Conservation (phyloP, 92 coral and sea anemone species). For the Virgularia gustaviana region DNA sequence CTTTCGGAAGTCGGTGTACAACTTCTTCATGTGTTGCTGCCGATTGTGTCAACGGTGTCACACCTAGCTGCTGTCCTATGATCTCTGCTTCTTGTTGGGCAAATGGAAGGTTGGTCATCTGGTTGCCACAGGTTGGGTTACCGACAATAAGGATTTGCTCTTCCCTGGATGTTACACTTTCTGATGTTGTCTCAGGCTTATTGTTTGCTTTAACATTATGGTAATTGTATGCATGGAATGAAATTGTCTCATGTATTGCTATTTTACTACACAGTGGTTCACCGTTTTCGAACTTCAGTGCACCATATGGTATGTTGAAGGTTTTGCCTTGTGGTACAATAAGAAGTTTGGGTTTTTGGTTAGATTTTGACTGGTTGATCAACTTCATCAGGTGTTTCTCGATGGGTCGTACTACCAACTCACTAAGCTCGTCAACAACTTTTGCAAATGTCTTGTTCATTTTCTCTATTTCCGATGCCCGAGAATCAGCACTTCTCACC, state of each 20-base stretch:
- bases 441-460: neutral
- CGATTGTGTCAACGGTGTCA: neutral
- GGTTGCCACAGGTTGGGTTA: conserved; percentile 2
- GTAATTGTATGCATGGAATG: neutral
- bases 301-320: conserved; percentile 17
- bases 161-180: neutral
- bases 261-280: neutral
- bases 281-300: neutral
- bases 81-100: conserved; percentile 25
- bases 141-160: neutral
- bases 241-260: neutral
- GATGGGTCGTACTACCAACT: conserved; percentile 7
- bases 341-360: neutral
- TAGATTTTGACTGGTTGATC: neutral
- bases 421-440: conserved; percentile 3
- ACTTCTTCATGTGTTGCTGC: conserved; percentile 10
- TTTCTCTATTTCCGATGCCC: neutral
- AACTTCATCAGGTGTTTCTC: neutral
- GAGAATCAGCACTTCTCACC: neutral
- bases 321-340: conserved; percentile 27
- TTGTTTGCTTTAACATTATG: neutral
- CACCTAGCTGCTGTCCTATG: neutral
- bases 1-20: neutral
- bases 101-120: conserved; percentile 5
- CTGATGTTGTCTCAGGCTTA: neutral